These are phyloP conservation scores for Leucopsar rothschildi DNA, from an alignment of 2,113 vertebrate genomes.

Conservation along the genomic window DNA sequence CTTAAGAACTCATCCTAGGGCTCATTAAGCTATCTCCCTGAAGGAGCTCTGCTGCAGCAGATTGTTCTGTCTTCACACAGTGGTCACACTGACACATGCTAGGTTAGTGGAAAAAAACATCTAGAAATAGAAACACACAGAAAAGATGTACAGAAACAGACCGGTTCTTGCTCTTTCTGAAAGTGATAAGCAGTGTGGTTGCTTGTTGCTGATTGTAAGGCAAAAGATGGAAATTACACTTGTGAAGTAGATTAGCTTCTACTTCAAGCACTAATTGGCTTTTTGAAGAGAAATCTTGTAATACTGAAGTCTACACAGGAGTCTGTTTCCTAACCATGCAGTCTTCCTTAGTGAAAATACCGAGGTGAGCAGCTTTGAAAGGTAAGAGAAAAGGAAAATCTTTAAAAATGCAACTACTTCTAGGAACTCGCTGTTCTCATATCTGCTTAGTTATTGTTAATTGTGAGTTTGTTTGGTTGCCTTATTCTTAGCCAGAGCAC, in stretches of 20 bases:
- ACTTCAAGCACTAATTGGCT: constrained; percentile 1
- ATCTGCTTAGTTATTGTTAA: background rate
- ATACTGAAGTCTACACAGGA: background rate
- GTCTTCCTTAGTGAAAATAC: background rate
- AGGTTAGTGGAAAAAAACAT: background rate
- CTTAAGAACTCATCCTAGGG: background rate
- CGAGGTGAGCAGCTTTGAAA: background rate
- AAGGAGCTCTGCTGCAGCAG: background rate
- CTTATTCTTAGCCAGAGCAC: background rate
- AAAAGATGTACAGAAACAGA: background rate
- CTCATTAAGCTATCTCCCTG: background rate
- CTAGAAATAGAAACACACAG: background rate
- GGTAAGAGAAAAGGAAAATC: background rate
- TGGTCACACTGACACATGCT: background rate
- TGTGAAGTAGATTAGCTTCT: background rate
- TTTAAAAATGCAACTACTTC: background rate
- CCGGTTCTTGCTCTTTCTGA: background rate
- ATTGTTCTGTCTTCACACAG: background rate
- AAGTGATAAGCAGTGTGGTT: background rate
- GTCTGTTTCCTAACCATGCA: background rate
- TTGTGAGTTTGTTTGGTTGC: background rate
- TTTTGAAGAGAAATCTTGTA: constrained; percentile 2
- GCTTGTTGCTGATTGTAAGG: background rate
- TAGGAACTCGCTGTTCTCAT: background rate
- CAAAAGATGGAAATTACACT: background rate